Evolutionary conservation across 2,888 invertebrate species (phyloP), one percentile per base, ranked within the genome.

Genomic region (Bembecia ichneumoniformis): DNA sequence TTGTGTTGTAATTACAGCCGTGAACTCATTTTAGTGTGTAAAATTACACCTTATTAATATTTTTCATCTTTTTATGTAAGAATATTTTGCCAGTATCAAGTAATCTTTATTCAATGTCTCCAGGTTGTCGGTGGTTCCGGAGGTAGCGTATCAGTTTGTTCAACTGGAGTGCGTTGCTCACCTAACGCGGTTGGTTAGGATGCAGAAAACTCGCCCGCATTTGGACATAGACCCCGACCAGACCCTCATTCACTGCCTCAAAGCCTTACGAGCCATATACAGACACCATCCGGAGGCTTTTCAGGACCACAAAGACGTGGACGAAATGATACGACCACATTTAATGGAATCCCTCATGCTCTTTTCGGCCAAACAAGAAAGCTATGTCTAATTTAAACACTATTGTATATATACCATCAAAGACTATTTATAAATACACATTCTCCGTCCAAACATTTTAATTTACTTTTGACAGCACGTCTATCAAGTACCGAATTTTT

Each of bases 301-400:
- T 51, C 70, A 58, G 48, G 82, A 77, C 54, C 68, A 64, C 66
- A 82, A 90, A 57, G 92, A 94, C 61, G 90, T 92, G 3, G 90
- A 91, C 51, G 93, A 94, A 60, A 88, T 95, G 72, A 90, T 95
- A 50, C 89, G 91, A 66, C 94, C 94, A 1, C 90, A 92, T 64
- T 80, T 94, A 10, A 89, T 94, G 79, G 94, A 95, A 68, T 93
- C 94, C 0, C 92, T 94, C 58, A 90, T 94, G 73, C 86, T 93
- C 36, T 94, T 94, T 74, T 94, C 94, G 0, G 91, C 93, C 20
- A 91, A 92, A 60, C 92, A 93, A 70, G 94, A 94, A 74, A 94
- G 94, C 70, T 94, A 93, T 71, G 94, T 94, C 43, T 94, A 77
- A 81, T 44, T 52, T 49, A 14, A 7, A 3, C 3, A 28, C 36